Evolutionary conservation across 2,888 invertebrate species (phyloP).

Genomic region (Drosophila neonasuta): DNA sequence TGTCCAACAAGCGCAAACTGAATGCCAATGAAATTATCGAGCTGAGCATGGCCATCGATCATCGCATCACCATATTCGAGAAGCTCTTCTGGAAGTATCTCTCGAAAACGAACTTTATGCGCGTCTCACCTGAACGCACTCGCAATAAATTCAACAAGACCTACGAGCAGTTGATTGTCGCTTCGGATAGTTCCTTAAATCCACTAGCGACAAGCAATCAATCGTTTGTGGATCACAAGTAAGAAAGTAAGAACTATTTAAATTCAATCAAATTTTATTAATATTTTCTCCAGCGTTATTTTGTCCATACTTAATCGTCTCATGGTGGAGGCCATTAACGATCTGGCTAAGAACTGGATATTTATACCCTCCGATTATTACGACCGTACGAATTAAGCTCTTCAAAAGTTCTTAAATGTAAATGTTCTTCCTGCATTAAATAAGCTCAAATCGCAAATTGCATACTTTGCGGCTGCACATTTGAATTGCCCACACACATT

Average conservation of each 20-base stretch:
- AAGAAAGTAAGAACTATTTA: background rate
- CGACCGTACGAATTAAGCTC: slow-evolving; percentile 42
- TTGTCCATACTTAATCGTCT: slow-evolving; percentile 66
- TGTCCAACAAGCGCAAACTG: slow-evolving; percentile 49
- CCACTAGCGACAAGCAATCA: background rate
- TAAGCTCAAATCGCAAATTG: slow-evolving; percentile 22
- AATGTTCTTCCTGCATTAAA: slow-evolving; percentile 12
- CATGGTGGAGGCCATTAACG: slow-evolving; percentile 68
- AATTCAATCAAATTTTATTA: background rate
- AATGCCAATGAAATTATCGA: slow-evolving; percentile 66
- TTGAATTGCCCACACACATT: slow-evolving; percentile 12
- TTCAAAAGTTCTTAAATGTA: slow-evolving; percentile 7
- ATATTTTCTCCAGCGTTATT: slow-evolving; percentile 56
- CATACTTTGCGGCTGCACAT: slow-evolving; percentile 19
- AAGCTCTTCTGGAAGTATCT: slow-evolving; percentile 79
- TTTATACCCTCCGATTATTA: slow-evolving; percentile 72
- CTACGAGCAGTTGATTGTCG: slow-evolving; percentile 63
- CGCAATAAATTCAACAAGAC: slow-evolving; percentile 46
- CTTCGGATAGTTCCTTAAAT: background rate
- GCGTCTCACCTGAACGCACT: slow-evolving; percentile 51
- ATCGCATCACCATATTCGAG: slow-evolving; percentile 74
- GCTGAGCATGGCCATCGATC: slow-evolving; percentile 67
- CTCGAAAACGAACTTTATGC: slow-evolving; percentile 74
- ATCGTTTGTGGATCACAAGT: slow-evolving; percentile 54
- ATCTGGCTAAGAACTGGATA: slow-evolving; percentile 75